These are phyloP conservation scores for Mythimna loreyi DNA, from an alignment of 2,888 invertebrate genomes.

Conservation along the genomic window DNA sequence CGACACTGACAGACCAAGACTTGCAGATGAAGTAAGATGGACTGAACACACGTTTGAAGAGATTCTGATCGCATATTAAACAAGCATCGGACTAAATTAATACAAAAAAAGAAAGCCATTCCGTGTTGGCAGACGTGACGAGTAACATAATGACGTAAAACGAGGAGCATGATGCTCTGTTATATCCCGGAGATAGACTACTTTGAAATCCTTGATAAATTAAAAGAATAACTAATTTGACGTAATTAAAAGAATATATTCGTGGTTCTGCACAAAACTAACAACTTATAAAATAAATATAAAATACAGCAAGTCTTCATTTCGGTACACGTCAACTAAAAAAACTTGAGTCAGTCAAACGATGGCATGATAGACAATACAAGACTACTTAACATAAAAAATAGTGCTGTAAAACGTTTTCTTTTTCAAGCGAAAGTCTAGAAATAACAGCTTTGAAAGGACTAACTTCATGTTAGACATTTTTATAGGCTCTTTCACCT, in stretches of 20 bases:
- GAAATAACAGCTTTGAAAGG: conserved; percentile 46
- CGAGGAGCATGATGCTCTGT: too few species aligned
- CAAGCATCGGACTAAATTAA: too few species aligned
- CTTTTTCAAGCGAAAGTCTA: conserved; percentile 42
- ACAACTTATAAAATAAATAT: not conserved
- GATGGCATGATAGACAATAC: conserved; percentile 16
- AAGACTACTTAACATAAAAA: conserved; percentile 15
- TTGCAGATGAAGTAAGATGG: too few species aligned
- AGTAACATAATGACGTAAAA: too few species aligned
- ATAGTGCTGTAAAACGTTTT: conserved; percentile 29
- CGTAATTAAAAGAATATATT: not conserved
- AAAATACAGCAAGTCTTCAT: not conserved
- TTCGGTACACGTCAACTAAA: not conserved
- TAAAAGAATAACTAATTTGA: not conserved
- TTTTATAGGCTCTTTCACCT: conserved; percentile 56
- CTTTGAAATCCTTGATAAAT: too few species aligned
- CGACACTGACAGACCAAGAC: too few species aligned
- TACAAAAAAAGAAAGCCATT: too few species aligned
- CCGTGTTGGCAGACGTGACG: too few species aligned
- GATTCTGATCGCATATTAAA: too few species aligned
- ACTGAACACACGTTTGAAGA: too few species aligned
- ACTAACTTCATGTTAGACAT: conserved; percentile 57
- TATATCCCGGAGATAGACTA: too few species aligned
- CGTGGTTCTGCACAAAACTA: not conserved
- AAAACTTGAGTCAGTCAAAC: conserved; percentile 23